phyloP scores from a whole-genome alignment of 2,888 invertebrate species.

The Synergus laeviventris region DNA sequence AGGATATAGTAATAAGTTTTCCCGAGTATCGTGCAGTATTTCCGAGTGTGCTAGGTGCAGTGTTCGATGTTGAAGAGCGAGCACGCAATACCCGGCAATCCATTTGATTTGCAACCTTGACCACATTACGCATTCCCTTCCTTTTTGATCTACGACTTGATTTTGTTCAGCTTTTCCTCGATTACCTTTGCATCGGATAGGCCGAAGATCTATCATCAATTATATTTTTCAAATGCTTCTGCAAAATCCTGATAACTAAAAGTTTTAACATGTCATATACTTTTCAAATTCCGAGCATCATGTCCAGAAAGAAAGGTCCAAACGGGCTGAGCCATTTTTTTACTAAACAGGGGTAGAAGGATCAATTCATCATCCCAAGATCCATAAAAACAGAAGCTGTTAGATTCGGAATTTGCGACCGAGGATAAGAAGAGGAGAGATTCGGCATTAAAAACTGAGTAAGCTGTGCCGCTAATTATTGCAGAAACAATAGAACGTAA shows the following conservation, averaged over 20 bases:
- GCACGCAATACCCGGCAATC: slow-evolving; percentile 32
- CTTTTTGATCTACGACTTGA: slow-evolving; percentile 37
- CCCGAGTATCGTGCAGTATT: slow-evolving; percentile 32
- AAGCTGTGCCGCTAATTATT: slow-evolving; percentile 61
- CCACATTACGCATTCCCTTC: slow-evolving; percentile 39
- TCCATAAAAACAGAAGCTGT: slow-evolving; percentile 5
- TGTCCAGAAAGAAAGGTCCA: too few species aligned
- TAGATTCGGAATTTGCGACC: slow-evolving; percentile 44
- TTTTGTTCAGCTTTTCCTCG: slow-evolving; percentile 18
- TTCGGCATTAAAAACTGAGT: slow-evolving; percentile 48
- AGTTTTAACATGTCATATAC: too few species aligned
- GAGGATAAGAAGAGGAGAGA: slow-evolving; percentile 44
- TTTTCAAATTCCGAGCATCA: too few species aligned
- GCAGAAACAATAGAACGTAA: slow-evolving; percentile 76
- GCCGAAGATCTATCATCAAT: not conserved
- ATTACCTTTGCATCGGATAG: slow-evolving; percentile 15
- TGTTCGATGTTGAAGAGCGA: slow-evolving; percentile 29
- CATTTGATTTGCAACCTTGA: slow-evolving; percentile 36
- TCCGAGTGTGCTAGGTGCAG: not conserved
- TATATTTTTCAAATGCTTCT: not conserved
- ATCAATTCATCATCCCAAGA: too few species aligned
- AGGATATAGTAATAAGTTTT: slow-evolving; percentile 30
- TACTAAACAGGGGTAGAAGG: too few species aligned
- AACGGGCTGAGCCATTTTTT: too few species aligned
- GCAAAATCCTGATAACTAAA: too few species aligned